These are phyloP conservation scores for Lypha dubia DNA, from an alignment of 2,888 invertebrate genomes.

Conservation along the genomic window DNA sequence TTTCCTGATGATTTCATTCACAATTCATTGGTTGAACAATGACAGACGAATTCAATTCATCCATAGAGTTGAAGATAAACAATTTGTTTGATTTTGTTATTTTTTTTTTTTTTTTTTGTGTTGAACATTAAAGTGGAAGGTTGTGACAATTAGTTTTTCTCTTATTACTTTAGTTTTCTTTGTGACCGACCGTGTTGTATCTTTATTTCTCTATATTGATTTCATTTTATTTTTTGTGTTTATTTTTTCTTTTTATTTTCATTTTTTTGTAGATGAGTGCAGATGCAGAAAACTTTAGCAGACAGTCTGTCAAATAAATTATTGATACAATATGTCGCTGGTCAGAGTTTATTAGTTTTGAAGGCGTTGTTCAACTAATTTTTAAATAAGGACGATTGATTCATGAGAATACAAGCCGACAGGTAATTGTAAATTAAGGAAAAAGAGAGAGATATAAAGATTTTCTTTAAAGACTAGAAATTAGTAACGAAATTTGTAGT, in stretches of 20 bases:
- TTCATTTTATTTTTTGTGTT: constrained; percentile 18
- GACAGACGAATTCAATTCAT: constrained; percentile 22
- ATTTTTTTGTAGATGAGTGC: background rate
- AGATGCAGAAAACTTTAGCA: constrained; percentile 4
- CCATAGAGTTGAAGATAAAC: constrained; percentile 7
- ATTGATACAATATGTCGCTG: constrained; percentile 55
- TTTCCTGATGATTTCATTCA: constrained; percentile 72
- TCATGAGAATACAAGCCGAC: background rate
- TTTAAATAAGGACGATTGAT: constrained; percentile 53
- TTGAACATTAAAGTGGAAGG: constrained; percentile 40
- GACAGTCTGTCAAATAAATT: constrained; percentile 62
- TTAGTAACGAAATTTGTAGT: background rate
- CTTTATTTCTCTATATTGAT: constrained; percentile 52
- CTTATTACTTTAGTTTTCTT: constrained; percentile 2
- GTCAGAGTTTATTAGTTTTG: constrained; percentile 55
- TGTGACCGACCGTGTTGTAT: constrained; percentile 51
- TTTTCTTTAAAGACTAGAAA: background rate
- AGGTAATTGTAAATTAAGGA: background rate
- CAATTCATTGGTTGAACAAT: constrained; percentile 70
- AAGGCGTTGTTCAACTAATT: constrained; percentile 43
- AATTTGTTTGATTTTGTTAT: constrained; percentile 28
- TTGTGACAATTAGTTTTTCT: constrained; percentile 42
- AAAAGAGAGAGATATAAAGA: background rate
- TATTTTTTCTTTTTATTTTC: no score
- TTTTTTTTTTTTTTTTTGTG: background rate